Base-by-base conservation (phyloP, 2,888 invertebrate species). In the Encarsia formosa region DNA sequence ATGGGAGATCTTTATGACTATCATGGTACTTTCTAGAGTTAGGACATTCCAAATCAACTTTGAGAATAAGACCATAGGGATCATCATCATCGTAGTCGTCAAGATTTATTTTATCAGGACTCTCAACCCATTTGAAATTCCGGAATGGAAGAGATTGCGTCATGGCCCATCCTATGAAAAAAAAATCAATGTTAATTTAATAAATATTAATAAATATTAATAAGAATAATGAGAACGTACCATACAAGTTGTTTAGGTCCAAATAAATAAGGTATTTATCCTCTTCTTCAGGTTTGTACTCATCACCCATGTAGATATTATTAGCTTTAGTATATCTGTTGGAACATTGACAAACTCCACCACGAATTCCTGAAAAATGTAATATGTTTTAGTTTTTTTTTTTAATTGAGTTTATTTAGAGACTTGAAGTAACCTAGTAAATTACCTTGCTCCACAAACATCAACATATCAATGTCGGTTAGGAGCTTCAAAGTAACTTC, bases 381-480 rank as follows among this genome's bases (percentile, higher is more conserved):
- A n/a, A n/a, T n/a, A n/a, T n/a, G n/a, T n/a, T n/a, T n/a, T n/a
- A n/a, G n/a, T n/a, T n/a, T n/a, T n/a, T n/a, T n/a, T n/a, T n/a
- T n/a, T n/a, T n/a, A n/a, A n/a, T n/a, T n/a, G n/a, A n/a, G n/a
- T n/a, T n/a, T n/a, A n/a, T n/a, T n/a, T n/a, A n/a, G n/a, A n/a
- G n/a, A n/a, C n/a, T n/a, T n/a, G n/a, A n/a, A n/a, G n/a, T n/a
- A n/a, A n/a, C n/a, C n/a, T n/a, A n/a, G n/a, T n/a, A n/a, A n/a
- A n/a, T 51, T 53, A 3, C 54, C 56, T 19, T 39, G 41, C 19
- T 56, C 54, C 5, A 54, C n/a, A n/a, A 52, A 53, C 26, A 56
- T 11, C 1, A 43, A 22, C 51, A 58, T 55, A 19, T 50, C 54
- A 4, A 44, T 15, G n/a, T n/a, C n/a, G n/a, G n/a, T n/a, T n/a